Evolutionary conservation across 2,888 invertebrate species (phyloP).

Genomic region (Cryptocephalus moraei): DNA sequence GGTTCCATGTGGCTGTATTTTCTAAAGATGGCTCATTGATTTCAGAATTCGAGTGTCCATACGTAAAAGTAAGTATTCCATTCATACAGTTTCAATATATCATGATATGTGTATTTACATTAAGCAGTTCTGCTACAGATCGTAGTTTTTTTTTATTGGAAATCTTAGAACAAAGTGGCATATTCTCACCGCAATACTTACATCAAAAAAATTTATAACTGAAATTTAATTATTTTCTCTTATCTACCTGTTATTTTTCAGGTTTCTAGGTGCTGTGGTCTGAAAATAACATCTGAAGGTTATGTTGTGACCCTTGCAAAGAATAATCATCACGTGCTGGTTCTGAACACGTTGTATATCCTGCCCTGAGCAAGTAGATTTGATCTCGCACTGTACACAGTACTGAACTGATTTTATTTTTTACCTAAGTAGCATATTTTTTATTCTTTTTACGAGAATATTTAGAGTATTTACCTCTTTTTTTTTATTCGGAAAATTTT

Average conservation of each 20-base stretch:
- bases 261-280: conserved; percentile 95
- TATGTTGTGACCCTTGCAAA: conserved; percentile 94
- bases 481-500: too few species aligned
- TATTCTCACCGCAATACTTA: too few species aligned
- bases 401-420: conserved; percentile 38
- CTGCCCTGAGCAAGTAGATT: conserved; percentile 47
- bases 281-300: conserved; percentile 95
- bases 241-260: conserved; percentile 37
- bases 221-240: too few species aligned
- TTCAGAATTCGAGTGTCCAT: conserved; percentile 93
- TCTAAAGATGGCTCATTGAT: conserved; percentile 77
- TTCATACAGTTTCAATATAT: background rate
- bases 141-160: background rate
- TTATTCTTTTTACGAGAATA: conserved; percentile 11
- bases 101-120: too few species aligned
- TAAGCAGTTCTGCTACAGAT: too few species aligned
- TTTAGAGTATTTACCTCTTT: too few species aligned
- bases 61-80: conserved; percentile 70
- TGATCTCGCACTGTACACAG: conserved; percentile 38
- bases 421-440: conserved; percentile 15
- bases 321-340: conserved; percentile 97
- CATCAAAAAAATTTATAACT: too few species aligned
- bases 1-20: conserved; percentile 95
- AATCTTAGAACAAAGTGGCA: too few species aligned
- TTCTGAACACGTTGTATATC: conserved; percentile 88